phyloP scores from a whole-genome alignment of 2,113 vertebrate genomes.

The Meleagris gallopavo region DNA sequence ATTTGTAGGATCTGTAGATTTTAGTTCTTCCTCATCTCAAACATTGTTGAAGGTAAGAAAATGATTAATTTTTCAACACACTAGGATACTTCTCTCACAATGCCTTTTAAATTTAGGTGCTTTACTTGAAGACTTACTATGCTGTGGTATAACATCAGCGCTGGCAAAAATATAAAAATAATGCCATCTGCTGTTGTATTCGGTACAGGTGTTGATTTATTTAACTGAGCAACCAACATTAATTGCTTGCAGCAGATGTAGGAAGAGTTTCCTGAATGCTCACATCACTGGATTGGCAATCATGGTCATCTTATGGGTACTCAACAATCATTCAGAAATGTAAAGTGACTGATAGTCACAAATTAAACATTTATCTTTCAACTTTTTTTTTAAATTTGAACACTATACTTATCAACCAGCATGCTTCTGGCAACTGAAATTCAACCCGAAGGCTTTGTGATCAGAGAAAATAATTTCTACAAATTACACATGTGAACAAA shows the following conservation, averaged over 20 bases:
- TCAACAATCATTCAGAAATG: background rate
- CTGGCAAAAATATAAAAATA: background rate
- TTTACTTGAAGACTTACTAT: background rate
- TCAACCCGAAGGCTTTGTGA: background rate
- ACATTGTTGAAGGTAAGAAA: background rate
- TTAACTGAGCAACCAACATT: background rate
- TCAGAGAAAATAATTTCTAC: background rate
- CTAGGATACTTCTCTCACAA: background rate
- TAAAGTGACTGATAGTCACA: background rate
- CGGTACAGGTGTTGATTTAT: background rate
- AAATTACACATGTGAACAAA: background rate
- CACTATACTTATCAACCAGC: background rate
- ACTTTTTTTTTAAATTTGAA: background rate
- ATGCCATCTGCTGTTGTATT: background rate
- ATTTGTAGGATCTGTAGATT: background rate
- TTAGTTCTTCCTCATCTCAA: background rate
- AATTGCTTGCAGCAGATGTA: background rate
- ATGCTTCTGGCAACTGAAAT: background rate
- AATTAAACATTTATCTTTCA: background rate
- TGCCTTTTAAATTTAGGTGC: background rate
- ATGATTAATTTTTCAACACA: constrained; percentile 13
- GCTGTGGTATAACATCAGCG: background rate
- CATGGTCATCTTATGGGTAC: background rate
- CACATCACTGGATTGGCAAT: background rate
- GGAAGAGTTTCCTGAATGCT: background rate